phyloP scores from a whole-genome alignment of 2,797 vertebrate genomes.

The Sphenopsis melanotis region DNA sequence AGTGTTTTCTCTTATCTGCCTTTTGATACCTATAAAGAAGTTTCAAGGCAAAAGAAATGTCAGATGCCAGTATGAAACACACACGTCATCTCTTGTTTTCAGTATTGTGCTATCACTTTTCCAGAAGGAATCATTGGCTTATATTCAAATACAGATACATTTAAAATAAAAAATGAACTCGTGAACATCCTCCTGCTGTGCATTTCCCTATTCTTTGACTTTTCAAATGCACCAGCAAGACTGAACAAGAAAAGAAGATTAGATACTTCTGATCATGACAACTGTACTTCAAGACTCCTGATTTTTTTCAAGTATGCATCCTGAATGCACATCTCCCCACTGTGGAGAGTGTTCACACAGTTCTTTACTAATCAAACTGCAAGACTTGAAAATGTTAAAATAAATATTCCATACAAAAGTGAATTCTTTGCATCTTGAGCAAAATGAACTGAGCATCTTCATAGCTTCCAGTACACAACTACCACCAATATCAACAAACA shows the following conservation, averaged over 20 bases:
- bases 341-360: not conserved
- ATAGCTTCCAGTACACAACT: not conserved
- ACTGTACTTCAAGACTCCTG: not conserved
- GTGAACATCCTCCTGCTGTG: not conserved
- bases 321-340: not conserved
- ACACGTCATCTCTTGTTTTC: constrained; percentile 1
- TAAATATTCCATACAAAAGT: constrained; percentile 34
- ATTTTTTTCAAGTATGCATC: not conserved
- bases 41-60: constrained; percentile 37
- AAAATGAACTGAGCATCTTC: constrained; percentile 2
- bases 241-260: not conserved
- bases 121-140: constrained; percentile 5
- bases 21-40: not conserved
- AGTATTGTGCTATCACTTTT: constrained; percentile 57
- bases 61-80: constrained; percentile 12
- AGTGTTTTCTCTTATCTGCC: not conserved
- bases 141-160: constrained; percentile 12
- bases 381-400: not conserved
- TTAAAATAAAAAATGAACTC: not conserved
- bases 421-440: not conserved
- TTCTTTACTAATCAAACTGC: not conserved
- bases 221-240: not conserved
- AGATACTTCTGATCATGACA: not conserved
- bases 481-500: not conserved
- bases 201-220: not conserved